phyloP scores from a whole-genome alignment of 2,113 vertebrate genomes.

The Equus quagga region DNA sequence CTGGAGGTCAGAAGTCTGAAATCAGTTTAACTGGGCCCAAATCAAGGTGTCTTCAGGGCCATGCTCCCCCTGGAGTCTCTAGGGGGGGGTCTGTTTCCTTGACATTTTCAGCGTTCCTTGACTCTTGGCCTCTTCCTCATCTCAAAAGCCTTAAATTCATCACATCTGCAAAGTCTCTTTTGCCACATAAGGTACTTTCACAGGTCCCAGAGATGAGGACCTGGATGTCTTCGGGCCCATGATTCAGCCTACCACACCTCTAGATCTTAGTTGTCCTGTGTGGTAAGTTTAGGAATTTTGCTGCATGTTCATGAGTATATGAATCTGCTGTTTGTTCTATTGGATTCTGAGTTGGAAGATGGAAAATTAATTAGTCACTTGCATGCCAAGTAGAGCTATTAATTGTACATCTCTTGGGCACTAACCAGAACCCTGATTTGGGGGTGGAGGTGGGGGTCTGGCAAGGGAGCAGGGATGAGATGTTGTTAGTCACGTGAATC shows the following conservation, averaged over 20 bases:
- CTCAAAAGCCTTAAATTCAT: neutral
- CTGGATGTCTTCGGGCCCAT: neutral
- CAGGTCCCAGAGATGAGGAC: neutral
- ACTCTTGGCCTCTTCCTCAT: neutral
- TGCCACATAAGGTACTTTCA: neutral
- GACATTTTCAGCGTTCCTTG: neutral
- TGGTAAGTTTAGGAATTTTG: slow-evolving; percentile 24
- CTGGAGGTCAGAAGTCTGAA: neutral
- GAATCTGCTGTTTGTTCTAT: neutral
- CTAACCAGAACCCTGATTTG: neutral
- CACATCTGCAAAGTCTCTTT: neutral
- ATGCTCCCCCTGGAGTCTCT: neutral
- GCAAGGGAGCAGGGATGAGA: neutral
- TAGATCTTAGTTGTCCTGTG: neutral
- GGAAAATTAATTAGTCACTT: neutral
- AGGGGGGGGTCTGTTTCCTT: neutral
- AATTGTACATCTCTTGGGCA: neutral
- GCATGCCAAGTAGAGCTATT: neutral
- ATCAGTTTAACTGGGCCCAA: neutral
- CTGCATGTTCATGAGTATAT: neutral
- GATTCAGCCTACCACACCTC: neutral
- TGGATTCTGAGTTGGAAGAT: neutral
- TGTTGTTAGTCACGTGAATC: neutral
- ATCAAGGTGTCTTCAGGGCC: neutral
- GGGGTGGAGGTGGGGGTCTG: neutral